phyloP scores from a whole-genome alignment of 2,888 invertebrate species.

The Orthonevra nobilis region DNA sequence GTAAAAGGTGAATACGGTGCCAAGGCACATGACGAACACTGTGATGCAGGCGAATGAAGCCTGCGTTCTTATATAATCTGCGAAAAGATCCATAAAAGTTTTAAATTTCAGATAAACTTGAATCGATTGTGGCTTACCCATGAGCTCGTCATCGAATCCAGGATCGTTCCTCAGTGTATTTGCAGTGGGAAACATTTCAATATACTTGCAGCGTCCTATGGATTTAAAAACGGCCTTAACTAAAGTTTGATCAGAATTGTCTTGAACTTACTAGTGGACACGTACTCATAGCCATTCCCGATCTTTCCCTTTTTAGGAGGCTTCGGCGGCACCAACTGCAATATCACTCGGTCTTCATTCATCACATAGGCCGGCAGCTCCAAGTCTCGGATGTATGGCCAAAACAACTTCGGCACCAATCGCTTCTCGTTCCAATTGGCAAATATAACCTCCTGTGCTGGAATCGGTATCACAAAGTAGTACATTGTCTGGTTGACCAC shows the following conservation, averaged over 20 bases:
- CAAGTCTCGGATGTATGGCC: slow-evolving; percentile 77
- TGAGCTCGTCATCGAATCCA: slow-evolving; percentile 81
- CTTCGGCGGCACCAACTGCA: slow-evolving; percentile 77
- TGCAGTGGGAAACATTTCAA: slow-evolving; percentile 83
- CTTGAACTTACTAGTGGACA: slow-evolving; percentile 75
- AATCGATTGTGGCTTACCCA: slow-evolving; percentile 80
- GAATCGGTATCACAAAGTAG: slow-evolving; percentile 78
- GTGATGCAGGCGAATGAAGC: slow-evolving; percentile 92
- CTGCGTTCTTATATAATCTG: slow-evolving; percentile 91
- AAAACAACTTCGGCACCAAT: slow-evolving; percentile 76
- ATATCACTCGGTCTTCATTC: slow-evolving; percentile 75
- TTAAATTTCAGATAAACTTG: slow-evolving; percentile 73
- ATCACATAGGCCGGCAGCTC: slow-evolving; percentile 77
- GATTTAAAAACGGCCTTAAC: too few species aligned
- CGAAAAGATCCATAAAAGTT: background rate
- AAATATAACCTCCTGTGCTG: slow-evolving; percentile 77
- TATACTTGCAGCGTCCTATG: slow-evolving; percentile 83
- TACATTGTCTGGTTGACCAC: slow-evolving; percentile 76
- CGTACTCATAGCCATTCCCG: slow-evolving; percentile 77
- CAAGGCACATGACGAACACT: slow-evolving; percentile 89
- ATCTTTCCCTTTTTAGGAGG: slow-evolving; percentile 76
- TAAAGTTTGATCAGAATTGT: too few species aligned
- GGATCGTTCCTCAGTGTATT: slow-evolving; percentile 81
- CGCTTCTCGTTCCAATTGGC: slow-evolving; percentile 76
- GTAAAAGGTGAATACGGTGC: slow-evolving; percentile 90